A percentile compares a stretch with the other conserved stretches of the same genome.
These are phyloP conservation scores for Siniperca undulata DNA, from an alignment of 2,797 vertebrate genomes.

Conservation along the genomic window DNA sequence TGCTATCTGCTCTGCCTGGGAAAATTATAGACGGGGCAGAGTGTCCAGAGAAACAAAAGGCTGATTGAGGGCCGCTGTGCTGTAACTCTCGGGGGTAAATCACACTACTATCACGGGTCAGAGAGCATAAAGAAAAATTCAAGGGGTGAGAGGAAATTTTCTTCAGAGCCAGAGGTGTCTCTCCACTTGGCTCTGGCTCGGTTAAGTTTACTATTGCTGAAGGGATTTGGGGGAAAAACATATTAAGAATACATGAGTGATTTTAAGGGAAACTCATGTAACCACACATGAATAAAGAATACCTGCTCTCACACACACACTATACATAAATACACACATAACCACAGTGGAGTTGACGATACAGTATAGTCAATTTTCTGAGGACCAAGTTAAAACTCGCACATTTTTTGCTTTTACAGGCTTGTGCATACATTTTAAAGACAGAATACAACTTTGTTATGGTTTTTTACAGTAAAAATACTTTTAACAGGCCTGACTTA, in stretches of 20 bases:
- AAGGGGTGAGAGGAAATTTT: conserved; percentile 66
- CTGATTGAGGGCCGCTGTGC: conserved; percentile 81
- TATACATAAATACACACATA: conserved; percentile 27
- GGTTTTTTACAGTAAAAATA: conserved; percentile 15
- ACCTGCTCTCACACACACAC: conserved; percentile 22
- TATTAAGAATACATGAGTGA: conserved; percentile 68
- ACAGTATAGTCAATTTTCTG: conserved; percentile 9
- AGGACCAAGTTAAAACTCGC: background rate
- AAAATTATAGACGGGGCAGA: conserved; percentile 80
- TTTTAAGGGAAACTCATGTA: conserved; percentile 59
- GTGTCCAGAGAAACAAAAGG: conserved; percentile 75
- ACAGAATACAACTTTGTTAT: background rate
- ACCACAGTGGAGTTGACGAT: conserved; percentile 19
- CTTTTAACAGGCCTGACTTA: conserved; percentile 23
- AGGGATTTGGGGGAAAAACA: conserved; percentile 51
- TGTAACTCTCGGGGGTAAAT: conserved; percentile 72
- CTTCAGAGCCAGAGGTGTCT: conserved; percentile 67
- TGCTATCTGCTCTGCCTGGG: conserved; percentile 83
- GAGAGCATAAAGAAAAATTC: conserved; percentile 71
- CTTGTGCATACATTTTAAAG: background rate
- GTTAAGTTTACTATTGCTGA: conserved; percentile 60
- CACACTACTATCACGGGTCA: conserved; percentile 76
- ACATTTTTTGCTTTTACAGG: conserved; percentile 16
- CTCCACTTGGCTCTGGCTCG: conserved; percentile 37
- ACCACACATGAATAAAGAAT: conserved; percentile 67